These are phyloP conservation scores for Drosophila orena DNA, from an alignment of 1,140 invertebrate species.

Conservation along the genomic window DNA sequence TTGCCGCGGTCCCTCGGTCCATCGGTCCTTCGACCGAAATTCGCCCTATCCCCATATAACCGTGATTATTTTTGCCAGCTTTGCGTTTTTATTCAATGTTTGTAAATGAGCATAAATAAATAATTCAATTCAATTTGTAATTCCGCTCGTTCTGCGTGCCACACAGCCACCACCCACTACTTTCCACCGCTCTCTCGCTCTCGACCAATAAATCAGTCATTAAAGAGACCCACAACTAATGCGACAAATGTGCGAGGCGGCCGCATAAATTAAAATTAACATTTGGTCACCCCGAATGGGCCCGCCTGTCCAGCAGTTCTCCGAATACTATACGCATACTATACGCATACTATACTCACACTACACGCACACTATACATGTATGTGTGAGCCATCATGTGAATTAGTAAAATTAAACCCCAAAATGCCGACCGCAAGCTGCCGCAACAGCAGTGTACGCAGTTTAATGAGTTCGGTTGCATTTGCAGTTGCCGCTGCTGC, in stretches of 20 bases:
- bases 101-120: constrained; percentile 69
- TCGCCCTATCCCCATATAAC: constrained; percentile 18
- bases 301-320: background rate
- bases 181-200: constrained; percentile 30
- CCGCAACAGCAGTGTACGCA: constrained; percentile 66
- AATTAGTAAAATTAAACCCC: constrained; percentile 80
- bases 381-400: constrained; percentile 60
- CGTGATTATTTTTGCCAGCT: constrained; percentile 32
- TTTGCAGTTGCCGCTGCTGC: background rate
- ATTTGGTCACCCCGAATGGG: constrained; percentile 54
- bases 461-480: constrained; percentile 72
- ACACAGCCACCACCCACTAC: background rate
- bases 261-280: constrained; percentile 81
- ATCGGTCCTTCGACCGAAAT: background rate
- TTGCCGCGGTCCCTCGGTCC: constrained; percentile 2
- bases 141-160: constrained; percentile 12
- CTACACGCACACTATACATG: background rate
- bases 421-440: constrained; percentile 76
- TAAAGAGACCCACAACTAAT: constrained; percentile 76
- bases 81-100: constrained; percentile 69
- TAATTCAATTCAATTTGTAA: constrained; percentile 61
- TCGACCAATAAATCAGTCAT: constrained; percentile 80
- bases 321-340: background rate
- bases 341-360: background rate
- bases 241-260: constrained; percentile 74